These are phyloP conservation scores for Scaptomyza pallida DNA, from an alignment of 1,140 invertebrate species.

Conservation along the genomic window DNA sequence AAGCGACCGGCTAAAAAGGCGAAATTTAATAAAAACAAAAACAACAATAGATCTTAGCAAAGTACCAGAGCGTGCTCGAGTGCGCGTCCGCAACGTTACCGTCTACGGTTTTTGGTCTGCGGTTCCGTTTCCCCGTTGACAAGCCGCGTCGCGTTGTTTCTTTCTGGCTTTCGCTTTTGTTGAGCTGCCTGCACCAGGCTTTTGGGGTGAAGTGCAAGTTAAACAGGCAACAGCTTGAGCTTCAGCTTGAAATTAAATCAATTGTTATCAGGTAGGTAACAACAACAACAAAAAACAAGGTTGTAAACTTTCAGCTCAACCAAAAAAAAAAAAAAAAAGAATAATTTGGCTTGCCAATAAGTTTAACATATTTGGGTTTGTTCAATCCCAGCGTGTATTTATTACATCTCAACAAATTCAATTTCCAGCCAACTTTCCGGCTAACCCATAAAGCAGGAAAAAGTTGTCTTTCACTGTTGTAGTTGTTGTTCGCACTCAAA, in stretches of 20 bases:
- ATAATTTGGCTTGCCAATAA: constrained; percentile 58
- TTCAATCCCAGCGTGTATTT: constrained; percentile 46
- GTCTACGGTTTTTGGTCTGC: constrained; percentile 10
- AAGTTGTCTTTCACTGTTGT: constrained; percentile 52
- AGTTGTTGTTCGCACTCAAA: constrained; percentile 35
- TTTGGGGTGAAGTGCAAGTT: constrained; percentile 56
- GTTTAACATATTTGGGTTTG: constrained; percentile 57
- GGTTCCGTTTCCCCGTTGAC: constrained; percentile 36
- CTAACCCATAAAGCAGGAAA: constrained; percentile 41
- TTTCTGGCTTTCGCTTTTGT: constrained; percentile 64
- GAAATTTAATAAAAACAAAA: constrained; percentile 24
- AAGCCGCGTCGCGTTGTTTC: constrained; percentile 28
- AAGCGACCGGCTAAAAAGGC: constrained; percentile 17
- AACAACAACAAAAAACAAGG: constrained; percentile 15
- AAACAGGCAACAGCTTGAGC: constrained; percentile 54
- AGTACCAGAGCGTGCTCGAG: constrained; percentile 73
- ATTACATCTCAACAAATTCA: constrained; percentile 69
- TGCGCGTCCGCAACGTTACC: constrained; percentile 51
- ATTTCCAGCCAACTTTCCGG: constrained; percentile 67
- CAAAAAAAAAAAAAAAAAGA: constrained; percentile 12
- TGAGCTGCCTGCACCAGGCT: constrained; percentile 19
- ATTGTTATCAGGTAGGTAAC: constrained; percentile 51
- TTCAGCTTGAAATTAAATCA: constrained; percentile 66
- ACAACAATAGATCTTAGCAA: constrained; percentile 44
- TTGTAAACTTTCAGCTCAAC: constrained; percentile 1